A percentile compares a stretch with the other conserved stretches of the same genome.
Conservation (phyloP, 2,888 invertebrate genomes). For the Lasius platythorax region DNA sequence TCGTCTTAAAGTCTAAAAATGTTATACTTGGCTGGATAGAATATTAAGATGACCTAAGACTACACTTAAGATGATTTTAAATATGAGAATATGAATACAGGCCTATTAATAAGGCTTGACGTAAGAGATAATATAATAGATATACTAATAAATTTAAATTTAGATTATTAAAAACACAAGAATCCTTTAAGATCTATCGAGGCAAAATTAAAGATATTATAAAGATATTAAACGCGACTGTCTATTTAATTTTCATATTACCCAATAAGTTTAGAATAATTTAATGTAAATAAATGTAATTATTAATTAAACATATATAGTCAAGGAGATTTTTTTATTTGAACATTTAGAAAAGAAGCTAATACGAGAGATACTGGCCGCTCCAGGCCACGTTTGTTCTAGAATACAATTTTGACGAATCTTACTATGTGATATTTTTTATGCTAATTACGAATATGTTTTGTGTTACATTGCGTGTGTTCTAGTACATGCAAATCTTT, state of each 20-base stretch:
- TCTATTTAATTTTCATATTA: neutral
- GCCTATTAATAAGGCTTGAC: neutral
- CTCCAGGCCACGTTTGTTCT: neutral
- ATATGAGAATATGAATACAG: too few species aligned
- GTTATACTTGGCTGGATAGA: too few species aligned
- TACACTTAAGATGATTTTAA: too few species aligned
- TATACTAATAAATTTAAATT: neutral
- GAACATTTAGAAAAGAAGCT: neutral
- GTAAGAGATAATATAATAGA: neutral
- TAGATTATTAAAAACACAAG: neutral
- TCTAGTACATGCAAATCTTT: neutral
- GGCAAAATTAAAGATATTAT: neutral
- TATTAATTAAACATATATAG: neutral
- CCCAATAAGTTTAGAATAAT: neutral
- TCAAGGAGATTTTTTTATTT: neutral
- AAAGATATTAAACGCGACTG: neutral
- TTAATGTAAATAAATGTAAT: neutral
- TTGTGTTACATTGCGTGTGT: neutral
- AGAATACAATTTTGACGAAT: neutral
- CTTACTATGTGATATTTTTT: neutral
- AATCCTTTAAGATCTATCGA: neutral
- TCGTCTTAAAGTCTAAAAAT: too few species aligned
- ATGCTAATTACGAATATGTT: neutral
- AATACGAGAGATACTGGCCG: neutral
- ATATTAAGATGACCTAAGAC: too few species aligned